Evolutionary conservation across 1,140 invertebrate species (phyloP).

Genomic region (Tetraneura akinire): DNA sequence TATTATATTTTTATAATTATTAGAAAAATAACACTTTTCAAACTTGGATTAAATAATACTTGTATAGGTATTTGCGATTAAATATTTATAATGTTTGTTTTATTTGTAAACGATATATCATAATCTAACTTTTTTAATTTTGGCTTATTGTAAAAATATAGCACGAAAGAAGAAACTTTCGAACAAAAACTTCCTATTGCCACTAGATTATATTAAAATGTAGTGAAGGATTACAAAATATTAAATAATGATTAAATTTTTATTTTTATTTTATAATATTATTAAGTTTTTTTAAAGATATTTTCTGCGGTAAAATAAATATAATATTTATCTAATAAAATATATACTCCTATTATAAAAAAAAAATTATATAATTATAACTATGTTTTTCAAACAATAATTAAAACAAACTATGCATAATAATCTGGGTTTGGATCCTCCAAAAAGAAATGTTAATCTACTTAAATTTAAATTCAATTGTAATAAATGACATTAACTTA

Average conservation of each 20-base stretch:
- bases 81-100: conserved; percentile 30
- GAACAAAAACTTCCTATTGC: background rate
- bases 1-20: too few species aligned
- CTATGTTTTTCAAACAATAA: too few species aligned
- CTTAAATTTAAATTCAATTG: too few species aligned
- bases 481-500: too few species aligned
- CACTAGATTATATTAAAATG: background rate
- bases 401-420: too few species aligned
- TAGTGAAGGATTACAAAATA: background rate
- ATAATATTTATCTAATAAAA: background rate
- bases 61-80: conserved; percentile 10
- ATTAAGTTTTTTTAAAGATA: background rate
- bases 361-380: too few species aligned
- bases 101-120: conserved; percentile 5
- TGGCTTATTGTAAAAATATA: background rate
- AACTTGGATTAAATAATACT: conserved; percentile 21
- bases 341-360: too few species aligned
- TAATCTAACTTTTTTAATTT: conserved; percentile 44
- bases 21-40: background rate
- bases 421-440: too few species aligned
- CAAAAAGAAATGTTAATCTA: too few species aligned
- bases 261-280: background rate
- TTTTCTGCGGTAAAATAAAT: background rate
- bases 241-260: too few species aligned
- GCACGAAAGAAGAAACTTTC: background rate